Percentiles rank a stretch among this genome's conserved stretches.
Evolutionary conservation across 2,888 invertebrate genomes (phyloP).

Genomic region (Syrphus vitripennis): DNA sequence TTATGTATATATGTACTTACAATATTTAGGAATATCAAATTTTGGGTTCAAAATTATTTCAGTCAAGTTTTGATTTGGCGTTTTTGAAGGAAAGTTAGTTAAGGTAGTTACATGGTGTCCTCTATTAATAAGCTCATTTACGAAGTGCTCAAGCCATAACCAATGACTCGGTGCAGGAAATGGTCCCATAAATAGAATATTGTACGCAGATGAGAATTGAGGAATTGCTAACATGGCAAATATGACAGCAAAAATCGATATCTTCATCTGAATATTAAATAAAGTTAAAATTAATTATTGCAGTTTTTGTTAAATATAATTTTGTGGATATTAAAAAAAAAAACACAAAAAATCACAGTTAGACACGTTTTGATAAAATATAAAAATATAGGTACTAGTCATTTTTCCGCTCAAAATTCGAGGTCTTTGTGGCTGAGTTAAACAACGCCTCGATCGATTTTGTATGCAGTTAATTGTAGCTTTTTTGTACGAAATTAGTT

Average conservation of each 20-base stretch:
- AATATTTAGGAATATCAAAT: constrained; percentile 78
- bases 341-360: too few relatives aligned
- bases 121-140: constrained; percentile 76
- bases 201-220: constrained; percentile 65
- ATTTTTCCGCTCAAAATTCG: too few relatives aligned
- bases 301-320: too few relatives aligned
- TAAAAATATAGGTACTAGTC: too few relatives aligned
- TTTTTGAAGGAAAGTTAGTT: constrained; percentile 78
- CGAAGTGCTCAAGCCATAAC: constrained; percentile 80
- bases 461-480: too few relatives aligned
- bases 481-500: too few relatives aligned
- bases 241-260: neutral
- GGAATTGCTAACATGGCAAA: too few relatives aligned
- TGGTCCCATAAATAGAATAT: constrained; percentile 79
- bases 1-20: too few relatives aligned
- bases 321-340: too few relatives aligned
- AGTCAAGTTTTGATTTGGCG: constrained; percentile 80
- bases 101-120: constrained; percentile 81
- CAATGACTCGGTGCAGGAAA: constrained; percentile 81
- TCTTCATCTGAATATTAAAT: constrained; percentile 47
- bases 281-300: neutral
- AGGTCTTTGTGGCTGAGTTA: too few relatives aligned
- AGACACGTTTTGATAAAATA: too few relatives aligned
- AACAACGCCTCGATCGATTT: too few relatives aligned
- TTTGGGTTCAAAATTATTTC: constrained; percentile 79